Base-by-base conservation (phyloP, 2,797 vertebrate genomes). In the Phaenicophaeus curvirostris region DNA sequence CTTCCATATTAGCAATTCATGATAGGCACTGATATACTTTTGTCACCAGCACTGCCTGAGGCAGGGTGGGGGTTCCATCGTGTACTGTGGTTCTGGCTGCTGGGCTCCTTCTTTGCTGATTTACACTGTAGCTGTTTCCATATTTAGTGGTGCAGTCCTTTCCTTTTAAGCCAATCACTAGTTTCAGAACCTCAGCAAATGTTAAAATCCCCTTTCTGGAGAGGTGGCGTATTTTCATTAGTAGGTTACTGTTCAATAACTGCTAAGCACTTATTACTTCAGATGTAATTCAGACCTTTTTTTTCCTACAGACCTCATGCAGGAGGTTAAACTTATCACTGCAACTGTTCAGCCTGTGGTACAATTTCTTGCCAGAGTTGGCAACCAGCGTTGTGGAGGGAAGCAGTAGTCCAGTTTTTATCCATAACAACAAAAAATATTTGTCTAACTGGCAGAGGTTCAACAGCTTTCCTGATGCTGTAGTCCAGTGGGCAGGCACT, bases 1-100 rank as follows among this genome's bases (percentile, higher is more conserved):
- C 20, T 77, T 82, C 53, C 31, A 15, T 37, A 41, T 59, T 42
- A 74, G 80, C 53, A 74, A 46, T 80, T 74, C 6, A 12, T n/a
- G 39, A 31, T 53, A 30, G 55, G 30, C 27, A 59, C 19, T 19
- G 62, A 9, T 39, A 39, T 3, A 11, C 21, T 35, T 55, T 89
- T 46, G 39, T 61, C 8, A 4, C 17, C 41, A 72, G 50, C 54
- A 9, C 58, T 51, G 59, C 69, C 66, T 18, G 28, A 50, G 62
- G 65, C 68, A 41, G 54, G 13, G 35, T 51, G 42, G 27, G 41
- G 24, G 25, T 33, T 65, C 63, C 23, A 25, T 20, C 30, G 6
- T 2, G 1, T 28, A 3, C 35, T 17, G n/a, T 2, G 2, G 0
- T 28, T 6, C 6, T 4, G 35, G 31, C 50, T 53, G 50, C 53